These are phyloP conservation scores for Hermetia illucens DNA, from an alignment of 1,140 invertebrate genomes.

Conservation along the genomic window DNA sequence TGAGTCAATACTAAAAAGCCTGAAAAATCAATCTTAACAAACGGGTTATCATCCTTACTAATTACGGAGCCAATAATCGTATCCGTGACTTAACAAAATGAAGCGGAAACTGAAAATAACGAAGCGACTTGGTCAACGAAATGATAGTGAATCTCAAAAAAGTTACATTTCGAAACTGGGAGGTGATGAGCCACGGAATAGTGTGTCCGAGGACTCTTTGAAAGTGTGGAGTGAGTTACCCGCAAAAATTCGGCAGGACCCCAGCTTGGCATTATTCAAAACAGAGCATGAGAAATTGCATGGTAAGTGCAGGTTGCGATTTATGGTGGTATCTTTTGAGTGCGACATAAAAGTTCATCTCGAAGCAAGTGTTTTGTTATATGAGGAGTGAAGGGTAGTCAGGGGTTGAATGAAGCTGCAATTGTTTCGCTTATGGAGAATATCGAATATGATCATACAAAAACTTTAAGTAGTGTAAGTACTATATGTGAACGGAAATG, in stretches of 20 bases:
- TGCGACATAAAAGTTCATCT: conserved; percentile 8
- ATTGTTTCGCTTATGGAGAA: conserved; percentile 6
- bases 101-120: too few relatives aligned
- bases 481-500: too few relatives aligned
- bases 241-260: conserved; percentile 43
- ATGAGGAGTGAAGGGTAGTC: conserved; percentile 7
- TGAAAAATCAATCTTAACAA: too few relatives aligned
- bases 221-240: conserved; percentile 45
- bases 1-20: too few relatives aligned
- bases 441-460: conserved; percentile 9
- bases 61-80: too few relatives aligned
- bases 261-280: conserved; percentile 43
- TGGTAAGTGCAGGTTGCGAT: conserved; percentile 20
- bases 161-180: background rate
- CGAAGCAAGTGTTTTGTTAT: conserved; percentile 9
- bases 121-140: too few relatives aligned
- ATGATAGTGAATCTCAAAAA: too few relatives aligned
- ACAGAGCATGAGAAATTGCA: conserved; percentile 41
- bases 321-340: conserved; percentile 4
- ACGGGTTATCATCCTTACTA: too few relatives aligned
- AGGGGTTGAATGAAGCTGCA: conserved; percentile 9
- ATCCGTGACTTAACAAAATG: too few relatives aligned
- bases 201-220: conserved; percentile 41
- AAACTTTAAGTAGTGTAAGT: too few relatives aligned
- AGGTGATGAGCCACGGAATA: conserved; percentile 22